phyloP scores from a whole-genome alignment of 2,888 invertebrate genomes.

The Rhagonycha lutea region DNA sequence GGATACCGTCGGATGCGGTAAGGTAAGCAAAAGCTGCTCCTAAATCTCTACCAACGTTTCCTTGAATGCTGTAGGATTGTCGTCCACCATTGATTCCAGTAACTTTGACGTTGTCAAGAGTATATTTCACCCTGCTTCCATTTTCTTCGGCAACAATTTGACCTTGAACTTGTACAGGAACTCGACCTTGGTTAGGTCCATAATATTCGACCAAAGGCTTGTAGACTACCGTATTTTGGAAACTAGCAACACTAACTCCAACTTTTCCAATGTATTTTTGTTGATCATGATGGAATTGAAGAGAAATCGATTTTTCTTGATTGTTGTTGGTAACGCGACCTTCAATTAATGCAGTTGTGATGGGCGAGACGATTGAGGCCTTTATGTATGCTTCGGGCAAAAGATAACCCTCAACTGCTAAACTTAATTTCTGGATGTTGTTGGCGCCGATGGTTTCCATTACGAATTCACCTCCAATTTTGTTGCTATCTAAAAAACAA shows the following conservation, averaged over 20 bases:
- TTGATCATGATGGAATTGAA: constrained; percentile 62
- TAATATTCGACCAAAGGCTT: constrained; percentile 72
- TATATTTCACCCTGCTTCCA: constrained; percentile 58
- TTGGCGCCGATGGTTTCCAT: constrained; percentile 70
- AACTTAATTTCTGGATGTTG: constrained; percentile 65
- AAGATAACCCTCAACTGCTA: constrained; percentile 61
- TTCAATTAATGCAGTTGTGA: constrained; percentile 64
- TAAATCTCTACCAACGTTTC: constrained; percentile 54
- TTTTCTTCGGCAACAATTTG: constrained; percentile 53
- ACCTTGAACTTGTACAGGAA: constrained; percentile 61
- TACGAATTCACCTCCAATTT: constrained; percentile 49
- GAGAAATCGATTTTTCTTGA: constrained; percentile 63
- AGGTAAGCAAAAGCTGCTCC: constrained; percentile 57
- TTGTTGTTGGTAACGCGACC: constrained; percentile 61
- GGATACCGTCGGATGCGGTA: constrained; percentile 57
- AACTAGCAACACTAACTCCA: constrained; percentile 66
- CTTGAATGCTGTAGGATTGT: constrained; percentile 58
- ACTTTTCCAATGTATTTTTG: constrained; percentile 65
- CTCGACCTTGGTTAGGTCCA: constrained; percentile 56
- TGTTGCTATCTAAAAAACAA: constrained; percentile 32
- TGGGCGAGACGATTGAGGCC: constrained; percentile 64
- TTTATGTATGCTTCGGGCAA: constrained; percentile 63
- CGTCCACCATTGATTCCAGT: constrained; percentile 50
- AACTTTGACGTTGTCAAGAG: constrained; percentile 62
- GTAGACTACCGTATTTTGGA: constrained; percentile 60